A percentile compares a stretch with the other conserved stretches of the same genome.
Conservation (phyloP, 1,140 invertebrate species). For the Scylla paramamosain region DNA sequence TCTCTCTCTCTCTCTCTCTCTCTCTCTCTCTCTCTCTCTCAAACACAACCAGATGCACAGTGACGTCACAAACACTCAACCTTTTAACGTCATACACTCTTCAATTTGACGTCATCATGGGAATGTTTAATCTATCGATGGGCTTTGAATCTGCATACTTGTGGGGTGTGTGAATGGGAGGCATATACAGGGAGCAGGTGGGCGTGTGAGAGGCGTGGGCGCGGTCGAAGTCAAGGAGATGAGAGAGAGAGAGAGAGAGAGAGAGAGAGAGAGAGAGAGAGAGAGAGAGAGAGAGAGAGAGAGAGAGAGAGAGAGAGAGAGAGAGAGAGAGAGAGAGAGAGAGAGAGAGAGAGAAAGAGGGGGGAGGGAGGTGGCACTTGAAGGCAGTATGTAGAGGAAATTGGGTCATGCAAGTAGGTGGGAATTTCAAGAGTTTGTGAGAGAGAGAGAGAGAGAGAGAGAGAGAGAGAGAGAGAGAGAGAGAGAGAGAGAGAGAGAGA, state of each 20-base stretch:
- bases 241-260: background rate
- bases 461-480: too few species aligned
- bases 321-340: conserved; percentile 52
- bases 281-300: conserved; percentile 38
- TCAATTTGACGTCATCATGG: background rate
- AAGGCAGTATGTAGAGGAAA: too few species aligned
- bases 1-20: too few species aligned
- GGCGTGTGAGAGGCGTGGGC: background rate
- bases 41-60: background rate
- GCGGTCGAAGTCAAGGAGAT: background rate
- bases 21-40: too few species aligned
- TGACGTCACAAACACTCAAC: background rate
- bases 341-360: conserved; percentile 42
- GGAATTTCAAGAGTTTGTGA: too few species aligned
- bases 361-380: background rate
- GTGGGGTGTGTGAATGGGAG: background rate
- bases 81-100: background rate
- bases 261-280: too few species aligned
- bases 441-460: too few species aligned
- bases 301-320: conserved; percentile 44
- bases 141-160: background rate
- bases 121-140: background rate
- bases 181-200: background rate
- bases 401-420: too few species aligned
- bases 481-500: too few species aligned